A percentile compares a stretch with the other conserved stretches of the same genome.
These are phyloP conservation scores for Ctena decussata DNA, from an alignment of 2,888 invertebrate genomes.

Conservation along the genomic window DNA sequence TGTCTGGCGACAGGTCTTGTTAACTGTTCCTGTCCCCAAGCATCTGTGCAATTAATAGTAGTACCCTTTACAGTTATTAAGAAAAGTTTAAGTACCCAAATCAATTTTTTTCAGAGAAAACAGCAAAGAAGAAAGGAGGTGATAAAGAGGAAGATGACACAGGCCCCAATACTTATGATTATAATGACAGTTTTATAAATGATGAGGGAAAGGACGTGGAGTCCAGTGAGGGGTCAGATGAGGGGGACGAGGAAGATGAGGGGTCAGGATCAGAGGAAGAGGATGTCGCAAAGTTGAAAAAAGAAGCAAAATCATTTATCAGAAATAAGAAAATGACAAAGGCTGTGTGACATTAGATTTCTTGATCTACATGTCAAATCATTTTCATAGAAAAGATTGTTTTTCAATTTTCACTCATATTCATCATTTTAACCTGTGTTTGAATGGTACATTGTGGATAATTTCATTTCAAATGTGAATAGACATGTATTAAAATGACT, in stretches of 20 bases:
- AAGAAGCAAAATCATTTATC: constrained; percentile 77
- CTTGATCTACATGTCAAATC: neutral
- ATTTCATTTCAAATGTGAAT: too few relatives aligned
- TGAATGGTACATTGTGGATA: too few relatives aligned
- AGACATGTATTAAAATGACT: too few relatives aligned
- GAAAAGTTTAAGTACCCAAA: too few relatives aligned
- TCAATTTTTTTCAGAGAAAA: neutral
- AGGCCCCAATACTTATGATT: constrained; percentile 77
- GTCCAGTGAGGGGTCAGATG: neutral
- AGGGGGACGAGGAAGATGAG: constrained; percentile 42
- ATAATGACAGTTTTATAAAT: constrained; percentile 79
- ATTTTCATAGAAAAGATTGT: neutral
- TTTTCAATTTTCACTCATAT: neutral
- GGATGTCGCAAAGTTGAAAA: constrained; percentile 67
- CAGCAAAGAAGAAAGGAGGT: neutral
- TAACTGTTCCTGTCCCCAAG: too few relatives aligned
- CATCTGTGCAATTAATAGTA: too few relatives aligned
- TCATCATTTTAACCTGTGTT: neutral
- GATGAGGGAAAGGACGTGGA: constrained; percentile 58
- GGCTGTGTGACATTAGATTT: constrained; percentile 37
- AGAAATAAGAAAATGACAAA: constrained; percentile 77
- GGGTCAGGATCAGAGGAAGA: constrained; percentile 58
- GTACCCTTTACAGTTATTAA: too few relatives aligned
- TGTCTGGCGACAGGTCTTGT: too few relatives aligned
- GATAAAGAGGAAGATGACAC: constrained; percentile 74